Percentiles rank a stretch among this genome's conserved stretches.
Evolutionary conservation across 2,888 invertebrate genomes (phyloP).

Genomic region (Phytoseiulus persimilis): DNA sequence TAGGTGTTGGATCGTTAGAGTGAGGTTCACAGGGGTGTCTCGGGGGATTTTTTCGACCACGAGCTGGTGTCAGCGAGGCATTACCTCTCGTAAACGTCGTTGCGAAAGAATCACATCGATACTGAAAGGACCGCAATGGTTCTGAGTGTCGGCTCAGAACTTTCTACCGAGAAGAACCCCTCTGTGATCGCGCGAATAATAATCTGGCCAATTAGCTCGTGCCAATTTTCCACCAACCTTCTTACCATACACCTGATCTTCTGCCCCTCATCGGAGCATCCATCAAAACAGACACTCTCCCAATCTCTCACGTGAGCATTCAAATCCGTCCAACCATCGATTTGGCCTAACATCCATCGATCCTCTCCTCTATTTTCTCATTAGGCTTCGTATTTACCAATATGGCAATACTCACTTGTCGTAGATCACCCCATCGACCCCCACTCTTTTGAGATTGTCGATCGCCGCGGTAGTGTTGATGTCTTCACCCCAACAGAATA

Average conservation of each 20-base stretch:
- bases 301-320: no score
- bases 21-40: not conserved
- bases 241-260: no score
- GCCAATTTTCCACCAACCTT: no score
- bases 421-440: constrained; percentile 90
- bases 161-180: not conserved
- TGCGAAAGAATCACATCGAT: constrained; percentile 27
- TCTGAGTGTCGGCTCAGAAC: not conserved
- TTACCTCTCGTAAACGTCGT: not conserved
- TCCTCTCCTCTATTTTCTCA: no score
- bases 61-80: not conserved
- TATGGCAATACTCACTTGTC: constrained; percentile 60
- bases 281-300: no score
- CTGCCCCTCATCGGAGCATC: no score
- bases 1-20: not conserved
- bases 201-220: no score
- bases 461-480: constrained; percentile 80
- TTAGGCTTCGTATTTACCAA: no score
- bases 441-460: constrained; percentile 72
- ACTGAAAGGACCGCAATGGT: not conserved
- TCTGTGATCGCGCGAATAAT: not conserved
- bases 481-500: constrained; percentile 96
- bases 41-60: not conserved
- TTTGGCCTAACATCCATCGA: no score
- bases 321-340: no score